Conservation (phyloP, 2,888 invertebrate genomes). For the Pyrocoelia pectoralis region DNA sequence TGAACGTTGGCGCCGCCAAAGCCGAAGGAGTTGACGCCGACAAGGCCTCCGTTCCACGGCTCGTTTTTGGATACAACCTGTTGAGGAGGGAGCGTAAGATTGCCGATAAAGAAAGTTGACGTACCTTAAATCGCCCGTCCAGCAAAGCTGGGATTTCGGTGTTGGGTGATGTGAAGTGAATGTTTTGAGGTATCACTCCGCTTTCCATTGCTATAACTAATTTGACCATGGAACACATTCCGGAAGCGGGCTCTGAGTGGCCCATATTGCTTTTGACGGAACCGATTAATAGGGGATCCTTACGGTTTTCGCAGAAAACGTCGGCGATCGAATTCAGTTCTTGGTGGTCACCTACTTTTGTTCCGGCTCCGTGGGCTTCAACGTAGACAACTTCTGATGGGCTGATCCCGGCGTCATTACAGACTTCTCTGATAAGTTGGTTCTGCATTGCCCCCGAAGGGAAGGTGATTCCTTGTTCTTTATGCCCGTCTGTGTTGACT, state of each 20-base stretch:
- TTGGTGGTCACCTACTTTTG: constrained; percentile 96
- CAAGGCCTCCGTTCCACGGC: constrained; percentile 90
- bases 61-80: constrained; percentile 83
- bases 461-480: constrained; percentile 89
- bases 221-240: constrained; percentile 90
- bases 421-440: constrained; percentile 83
- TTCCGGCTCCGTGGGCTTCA: constrained; percentile 98
- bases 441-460: constrained; percentile 85
- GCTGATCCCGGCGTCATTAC: constrained; percentile 81
- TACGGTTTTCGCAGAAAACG: constrained; percentile 85
- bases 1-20: constrained; percentile 98
- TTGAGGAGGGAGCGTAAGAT: constrained; percentile 3
- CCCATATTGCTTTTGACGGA: constrained; percentile 99
- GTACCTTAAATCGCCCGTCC: constrained; percentile 89
- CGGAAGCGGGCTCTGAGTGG: constrained; percentile 94
- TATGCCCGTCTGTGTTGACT: constrained; percentile 92
- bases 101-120: too few species aligned
- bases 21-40: constrained; percentile 96
- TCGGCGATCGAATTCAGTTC: constrained; percentile 95
- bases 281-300: constrained; percentile 85
- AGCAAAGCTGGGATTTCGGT: constrained; percentile 88
- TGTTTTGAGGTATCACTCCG: constrained; percentile 87
- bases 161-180: constrained; percentile 90
- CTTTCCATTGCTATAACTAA: constrained; percentile 92
- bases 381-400: constrained; percentile 89